Conservation (phyloP, 53 echinoderm and acorn worm species). For the Crossaster papposus region DNA sequence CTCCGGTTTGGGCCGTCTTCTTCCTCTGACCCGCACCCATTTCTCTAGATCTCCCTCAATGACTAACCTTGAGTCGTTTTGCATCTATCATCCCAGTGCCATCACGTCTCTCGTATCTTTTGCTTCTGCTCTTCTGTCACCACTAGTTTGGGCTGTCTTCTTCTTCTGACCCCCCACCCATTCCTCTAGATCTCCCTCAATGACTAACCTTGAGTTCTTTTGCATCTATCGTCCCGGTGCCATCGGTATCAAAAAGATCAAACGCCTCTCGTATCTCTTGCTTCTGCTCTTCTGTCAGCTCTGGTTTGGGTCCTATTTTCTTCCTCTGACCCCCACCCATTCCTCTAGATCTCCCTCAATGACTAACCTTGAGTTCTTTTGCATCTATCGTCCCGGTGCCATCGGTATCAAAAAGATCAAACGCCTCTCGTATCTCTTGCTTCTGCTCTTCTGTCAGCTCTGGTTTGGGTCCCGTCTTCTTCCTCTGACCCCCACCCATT, state of each 20-base stretch:
- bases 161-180: constrained; percentile 90
- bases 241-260: constrained; percentile 98
- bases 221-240: constrained; percentile 97
- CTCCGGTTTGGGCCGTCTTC: constrained; percentile 97
- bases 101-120: constrained; percentile 96
- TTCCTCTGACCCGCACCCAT: constrained; percentile 89
- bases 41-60: not conserved
- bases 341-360: not conserved
- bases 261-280: constrained; percentile 98
- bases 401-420: constrained; percentile 98
- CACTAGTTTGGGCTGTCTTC: constrained; percentile 96
- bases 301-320: constrained; percentile 96
- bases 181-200: not conserved
- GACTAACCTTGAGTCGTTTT: constrained; percentile 88
- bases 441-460: constrained; percentile 99
- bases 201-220: constrained; percentile 90
- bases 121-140: constrained; percentile 98
- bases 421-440: constrained; percentile 97
- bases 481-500: constrained; percentile 85
- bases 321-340: constrained; percentile 88
- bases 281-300: constrained; percentile 98
- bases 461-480: constrained; percentile 97
- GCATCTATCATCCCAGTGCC: constrained; percentile 99
- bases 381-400: constrained; percentile 98
- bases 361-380: constrained; percentile 90